A percentile compares a stretch with the other conserved stretches of the same genome.
phyloP scores from a whole-genome alignment of 1,140 invertebrate species.

The Pentalonia nigronervosa region DNA sequence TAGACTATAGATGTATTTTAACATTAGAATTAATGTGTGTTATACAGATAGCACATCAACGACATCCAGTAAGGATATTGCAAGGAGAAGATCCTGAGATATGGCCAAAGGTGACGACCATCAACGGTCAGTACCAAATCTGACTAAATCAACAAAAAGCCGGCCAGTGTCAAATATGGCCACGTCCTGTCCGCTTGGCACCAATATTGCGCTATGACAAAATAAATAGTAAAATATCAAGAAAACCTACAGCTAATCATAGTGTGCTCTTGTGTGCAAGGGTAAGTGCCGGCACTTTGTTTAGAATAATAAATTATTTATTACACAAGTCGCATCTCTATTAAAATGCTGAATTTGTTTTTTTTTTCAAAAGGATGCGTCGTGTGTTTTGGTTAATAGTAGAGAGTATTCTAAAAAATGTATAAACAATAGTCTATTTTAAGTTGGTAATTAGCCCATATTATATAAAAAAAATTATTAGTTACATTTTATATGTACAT shows the following conservation, averaged over 20 bases:
- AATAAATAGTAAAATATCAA: neutral
- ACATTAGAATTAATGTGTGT: neutral
- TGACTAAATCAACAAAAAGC: constrained; percentile 27
- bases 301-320: constrained; percentile 54
- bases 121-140: constrained; percentile 49
- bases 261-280: constrained; percentile 8
- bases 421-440: constrained; percentile 50
- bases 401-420: constrained; percentile 55
- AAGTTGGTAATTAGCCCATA: constrained; percentile 45
- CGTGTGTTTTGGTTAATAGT: constrained; percentile 25
- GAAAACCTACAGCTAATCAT: neutral
- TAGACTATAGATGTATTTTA: neutral
- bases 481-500: constrained; percentile 48
- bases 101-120: constrained; percentile 49
- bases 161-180: constrained; percentile 31
- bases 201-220: constrained; percentile 49
- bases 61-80: constrained; percentile 42
- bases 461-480: constrained; percentile 53
- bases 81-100: constrained; percentile 50
- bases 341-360: neutral
- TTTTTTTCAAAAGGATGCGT: constrained; percentile 21
- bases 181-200: constrained; percentile 46
- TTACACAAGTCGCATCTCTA: neutral
- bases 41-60: constrained; percentile 20
- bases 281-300: constrained; percentile 56